Evolutionary conservation across 2,888 invertebrate species (phyloP).

Genomic region (Ernsta delagoae): DNA sequence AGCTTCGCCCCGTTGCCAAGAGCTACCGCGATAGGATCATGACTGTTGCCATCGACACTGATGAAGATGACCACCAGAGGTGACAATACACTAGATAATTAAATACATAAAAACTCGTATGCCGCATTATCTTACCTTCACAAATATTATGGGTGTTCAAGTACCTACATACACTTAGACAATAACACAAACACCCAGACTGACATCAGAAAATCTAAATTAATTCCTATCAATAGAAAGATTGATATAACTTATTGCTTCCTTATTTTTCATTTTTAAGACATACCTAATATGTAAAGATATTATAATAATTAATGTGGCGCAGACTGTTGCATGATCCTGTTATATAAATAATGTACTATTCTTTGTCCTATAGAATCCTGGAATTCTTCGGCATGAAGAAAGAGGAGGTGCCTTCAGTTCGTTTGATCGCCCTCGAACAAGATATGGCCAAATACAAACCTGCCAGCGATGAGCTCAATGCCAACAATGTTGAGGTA

Average conservation of each 20-base stretch:
- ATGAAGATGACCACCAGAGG: conserved; percentile 96
- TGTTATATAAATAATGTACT: not conserved
- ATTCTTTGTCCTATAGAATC: conserved; percentile 84
- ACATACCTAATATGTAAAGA: too few relatives aligned
- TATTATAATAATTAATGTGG: too few relatives aligned
- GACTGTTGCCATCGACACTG: conserved; percentile 97
- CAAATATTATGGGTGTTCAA: too few relatives aligned
- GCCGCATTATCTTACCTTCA: too few relatives aligned
- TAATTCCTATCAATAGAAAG: too few relatives aligned
- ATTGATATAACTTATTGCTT: too few relatives aligned
- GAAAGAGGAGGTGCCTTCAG: conserved; percentile 95
- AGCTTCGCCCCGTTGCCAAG: conserved; percentile 93
- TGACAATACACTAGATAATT: conserved; percentile 42
- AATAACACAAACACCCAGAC: too few relatives aligned
- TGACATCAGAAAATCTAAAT: too few relatives aligned
- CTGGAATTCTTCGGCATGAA: conserved; percentile 99
- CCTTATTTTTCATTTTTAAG: too few relatives aligned
- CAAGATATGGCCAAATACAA: conserved; percentile 99
- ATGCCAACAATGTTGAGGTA: conserved; percentile 87
- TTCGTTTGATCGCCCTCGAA: conserved; percentile 96
- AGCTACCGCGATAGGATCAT: conserved; percentile 96
- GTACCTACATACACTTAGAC: too few relatives aligned
- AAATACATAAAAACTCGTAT: too few relatives aligned
- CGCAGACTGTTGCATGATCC: too few relatives aligned
- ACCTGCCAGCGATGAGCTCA: conserved; percentile 90